Percentiles rank a stretch among this genome's conserved stretches.
phyloP scores from a whole-genome alignment of 1,140 invertebrate genomes.

The Berghia stephanieae region DNA sequence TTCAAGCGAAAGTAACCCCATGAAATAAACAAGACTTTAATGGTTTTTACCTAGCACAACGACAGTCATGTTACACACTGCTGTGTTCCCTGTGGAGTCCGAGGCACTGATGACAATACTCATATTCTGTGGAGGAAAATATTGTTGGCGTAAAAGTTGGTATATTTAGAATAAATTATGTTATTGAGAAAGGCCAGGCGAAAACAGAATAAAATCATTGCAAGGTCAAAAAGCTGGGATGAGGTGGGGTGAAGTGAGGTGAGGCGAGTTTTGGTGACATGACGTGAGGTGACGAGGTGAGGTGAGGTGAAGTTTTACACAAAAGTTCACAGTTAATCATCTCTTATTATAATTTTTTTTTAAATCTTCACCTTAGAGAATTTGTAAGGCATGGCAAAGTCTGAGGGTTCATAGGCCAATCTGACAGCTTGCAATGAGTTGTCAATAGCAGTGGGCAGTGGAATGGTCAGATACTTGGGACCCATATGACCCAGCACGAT shows the following conservation, averaged over 20 bases:
- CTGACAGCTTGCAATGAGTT: constrained; percentile 39
- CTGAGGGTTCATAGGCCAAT: constrained; percentile 33
- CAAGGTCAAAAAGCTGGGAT: too few species aligned
- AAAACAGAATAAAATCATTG: too few species aligned
- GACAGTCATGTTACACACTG: constrained; percentile 36
- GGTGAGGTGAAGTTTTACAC: too few species aligned
- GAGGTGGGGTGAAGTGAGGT: too few species aligned
- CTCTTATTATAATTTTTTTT: not conserved
- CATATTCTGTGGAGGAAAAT: constrained; percentile 35
- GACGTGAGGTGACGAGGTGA: too few species aligned
- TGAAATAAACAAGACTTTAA: too few species aligned
- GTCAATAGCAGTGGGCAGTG: constrained; percentile 38
- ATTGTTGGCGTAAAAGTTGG: too few species aligned
- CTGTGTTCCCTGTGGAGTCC: constrained; percentile 35
- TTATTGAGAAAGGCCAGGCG: too few species aligned
- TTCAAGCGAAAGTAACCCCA: too few species aligned
- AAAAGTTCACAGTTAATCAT: too few species aligned
- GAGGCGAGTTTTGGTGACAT: too few species aligned
- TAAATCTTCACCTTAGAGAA: constrained; percentile 38
- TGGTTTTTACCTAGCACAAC: constrained; percentile 35
- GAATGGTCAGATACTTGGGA: constrained; percentile 33
- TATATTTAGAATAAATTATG: too few species aligned
- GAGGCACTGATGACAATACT: constrained; percentile 36
- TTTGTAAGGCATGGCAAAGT: constrained; percentile 36
- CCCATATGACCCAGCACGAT: constrained; percentile 28